Conservation (phyloP, 2,888 invertebrate genomes). For the Temnothorax ravouxi region DNA sequence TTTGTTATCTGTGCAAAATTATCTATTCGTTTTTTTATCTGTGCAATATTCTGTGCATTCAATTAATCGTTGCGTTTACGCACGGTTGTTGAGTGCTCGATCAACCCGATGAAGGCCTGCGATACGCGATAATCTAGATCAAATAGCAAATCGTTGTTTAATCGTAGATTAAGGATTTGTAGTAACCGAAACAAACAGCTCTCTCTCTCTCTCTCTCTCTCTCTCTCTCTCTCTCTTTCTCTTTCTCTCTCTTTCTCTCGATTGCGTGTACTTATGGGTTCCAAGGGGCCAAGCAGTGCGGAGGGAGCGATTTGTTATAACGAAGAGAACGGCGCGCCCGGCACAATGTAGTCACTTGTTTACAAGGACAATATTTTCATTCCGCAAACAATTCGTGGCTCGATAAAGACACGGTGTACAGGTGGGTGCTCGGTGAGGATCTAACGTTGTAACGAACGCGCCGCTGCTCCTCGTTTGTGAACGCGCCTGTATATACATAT, state of each 20-base stretch:
- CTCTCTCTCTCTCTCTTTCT: conserved; percentile 60
- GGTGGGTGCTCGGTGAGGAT: conserved; percentile 75
- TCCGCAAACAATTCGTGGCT: conserved; percentile 85
- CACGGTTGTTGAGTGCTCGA: conserved; percentile 31
- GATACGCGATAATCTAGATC: conserved; percentile 75
- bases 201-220: conserved; percentile 33
- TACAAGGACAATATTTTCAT: conserved; percentile 86
- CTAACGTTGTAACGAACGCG: conserved; percentile 77
- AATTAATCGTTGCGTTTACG: conserved; percentile 26
- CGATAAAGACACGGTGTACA: conserved; percentile 84
- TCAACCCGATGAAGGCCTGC: conserved; percentile 63
- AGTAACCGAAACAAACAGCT: conserved; percentile 75
- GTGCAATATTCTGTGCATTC: neutral
- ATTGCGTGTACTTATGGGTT: conserved; percentile 74
- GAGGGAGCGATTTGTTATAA: conserved; percentile 77
- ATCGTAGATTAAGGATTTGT: conserved; percentile 77
- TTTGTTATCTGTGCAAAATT: conserved; percentile 26
- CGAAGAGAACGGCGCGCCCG: conserved; percentile 71
- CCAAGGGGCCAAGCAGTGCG: conserved; percentile 54
- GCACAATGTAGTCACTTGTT: conserved; percentile 82
- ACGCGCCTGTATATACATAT: conserved; percentile 38
- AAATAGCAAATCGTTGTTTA: conserved; percentile 79
- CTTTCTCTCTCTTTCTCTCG: conserved; percentile 58
- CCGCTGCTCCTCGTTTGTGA: conserved; percentile 69
- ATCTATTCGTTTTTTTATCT: conserved; percentile 4